A percentile compares a stretch with the other conserved stretches of the same genome.
phyloP scores from a whole-genome alignment of 2,888 invertebrate genomes.

The Trilocha varians region DNA sequence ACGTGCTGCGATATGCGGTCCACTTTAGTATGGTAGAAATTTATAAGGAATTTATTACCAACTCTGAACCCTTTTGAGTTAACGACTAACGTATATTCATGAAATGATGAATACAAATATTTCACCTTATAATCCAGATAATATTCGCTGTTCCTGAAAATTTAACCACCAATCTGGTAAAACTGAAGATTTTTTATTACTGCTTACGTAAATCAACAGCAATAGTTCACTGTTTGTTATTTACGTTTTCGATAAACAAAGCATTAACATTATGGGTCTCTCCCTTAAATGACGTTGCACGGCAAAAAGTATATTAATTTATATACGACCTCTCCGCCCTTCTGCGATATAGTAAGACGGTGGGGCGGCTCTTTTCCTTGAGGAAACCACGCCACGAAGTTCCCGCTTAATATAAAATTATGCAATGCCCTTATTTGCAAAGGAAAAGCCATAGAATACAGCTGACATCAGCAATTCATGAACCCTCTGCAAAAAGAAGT shows the following conservation, averaged over 20 bases:
- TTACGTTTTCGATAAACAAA: too few species aligned
- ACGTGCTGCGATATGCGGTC: constrained; percentile 33
- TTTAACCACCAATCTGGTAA: too few species aligned
- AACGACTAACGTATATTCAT: too few species aligned
- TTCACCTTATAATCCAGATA: too few species aligned
- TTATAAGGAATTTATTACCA: constrained; percentile 29
- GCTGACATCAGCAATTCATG: constrained; percentile 59
- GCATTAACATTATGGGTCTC: not conserved
- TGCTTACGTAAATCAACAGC: too few species aligned
- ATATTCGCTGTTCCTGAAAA: too few species aligned
- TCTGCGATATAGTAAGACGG: constrained; percentile 19
- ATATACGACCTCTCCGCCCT: constrained; percentile 23
- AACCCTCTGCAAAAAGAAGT: constrained; percentile 32
- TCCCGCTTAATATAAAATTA: constrained; percentile 37
- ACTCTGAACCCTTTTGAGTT: constrained; percentile 11
- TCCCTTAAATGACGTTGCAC: not conserved
- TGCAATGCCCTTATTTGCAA: constrained; percentile 46
- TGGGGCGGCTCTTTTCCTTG: constrained; percentile 26
- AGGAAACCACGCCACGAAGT: constrained; percentile 22
- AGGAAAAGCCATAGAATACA: constrained; percentile 37
- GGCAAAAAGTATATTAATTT: constrained; percentile 21
- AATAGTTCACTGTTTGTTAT: too few species aligned
- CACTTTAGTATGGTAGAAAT: constrained; percentile 31
- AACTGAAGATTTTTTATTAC: too few species aligned
- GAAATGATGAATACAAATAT: too few species aligned